Evolutionary conservation across 1,140 invertebrate genomes (phyloP).

Genomic region (Tribolium madens): DNA sequence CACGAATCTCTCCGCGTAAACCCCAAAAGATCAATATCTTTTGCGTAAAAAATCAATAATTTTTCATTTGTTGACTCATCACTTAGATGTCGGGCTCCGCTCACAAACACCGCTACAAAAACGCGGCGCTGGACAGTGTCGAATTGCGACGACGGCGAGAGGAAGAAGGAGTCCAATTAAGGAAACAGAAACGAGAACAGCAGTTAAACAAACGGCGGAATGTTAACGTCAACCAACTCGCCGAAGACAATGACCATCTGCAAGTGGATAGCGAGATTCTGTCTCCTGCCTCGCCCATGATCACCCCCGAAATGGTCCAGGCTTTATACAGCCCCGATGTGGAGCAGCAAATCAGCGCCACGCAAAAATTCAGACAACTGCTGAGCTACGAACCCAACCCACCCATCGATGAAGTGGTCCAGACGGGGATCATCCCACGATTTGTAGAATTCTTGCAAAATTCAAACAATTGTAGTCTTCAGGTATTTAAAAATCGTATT

Average conservation of each 20-base stretch:
- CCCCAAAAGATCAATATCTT: conserved; percentile 5
- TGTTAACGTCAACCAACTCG: conserved; percentile 74
- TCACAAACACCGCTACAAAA: conserved; percentile 97
- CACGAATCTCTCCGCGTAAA: background rate
- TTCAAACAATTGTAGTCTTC: conserved; percentile 84
- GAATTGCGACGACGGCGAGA: conserved; percentile 92
- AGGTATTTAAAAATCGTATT: conserved; percentile 72
- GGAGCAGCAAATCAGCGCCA: conserved; percentile 87
- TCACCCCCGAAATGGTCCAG: conserved; percentile 85
- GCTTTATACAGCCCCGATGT: conserved; percentile 86
- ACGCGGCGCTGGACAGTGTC: conserved; percentile 90
- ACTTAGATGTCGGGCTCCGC: conserved; percentile 78
- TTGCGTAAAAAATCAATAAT: conserved; percentile 29
- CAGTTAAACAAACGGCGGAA: conserved; percentile 93
- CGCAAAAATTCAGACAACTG: conserved; percentile 95
- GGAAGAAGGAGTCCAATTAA: conserved; percentile 95
- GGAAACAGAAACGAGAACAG: conserved; percentile 96
- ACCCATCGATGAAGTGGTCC: conserved; percentile 98
- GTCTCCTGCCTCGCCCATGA: conserved; percentile 65
- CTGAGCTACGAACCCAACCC: conserved; percentile 97
- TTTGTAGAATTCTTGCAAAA: conserved; percentile 95
- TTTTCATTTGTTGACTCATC: conserved; percentile 28
- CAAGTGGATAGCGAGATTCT: conserved; percentile 64
- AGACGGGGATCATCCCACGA: conserved; percentile 93
- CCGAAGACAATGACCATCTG: conserved; percentile 67